phyloP scores from a whole-genome alignment of 37 sponge, comb jelly and placozoan genomes.

The Sycon ciliatum region DNA sequence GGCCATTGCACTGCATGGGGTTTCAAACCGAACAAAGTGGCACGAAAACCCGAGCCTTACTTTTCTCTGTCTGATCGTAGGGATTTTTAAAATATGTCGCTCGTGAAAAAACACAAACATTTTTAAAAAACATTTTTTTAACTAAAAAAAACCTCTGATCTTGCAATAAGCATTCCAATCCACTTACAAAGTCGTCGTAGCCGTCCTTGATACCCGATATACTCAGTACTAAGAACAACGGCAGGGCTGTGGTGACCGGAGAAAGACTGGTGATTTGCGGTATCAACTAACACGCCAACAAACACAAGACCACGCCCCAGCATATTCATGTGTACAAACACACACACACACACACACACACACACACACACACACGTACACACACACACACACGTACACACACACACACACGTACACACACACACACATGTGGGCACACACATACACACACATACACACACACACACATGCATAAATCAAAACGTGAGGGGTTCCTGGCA shows the following conservation, averaged over 20 bases:
- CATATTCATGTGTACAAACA: too few relatives aligned
- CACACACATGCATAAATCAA: too few relatives aligned
- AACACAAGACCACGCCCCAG: too few relatives aligned
- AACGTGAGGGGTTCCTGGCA: too few relatives aligned
- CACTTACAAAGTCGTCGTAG: conserved; percentile 86
- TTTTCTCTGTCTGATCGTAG: too few relatives aligned
- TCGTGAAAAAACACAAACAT: conserved; percentile 1
- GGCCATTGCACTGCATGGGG: too few relatives aligned
- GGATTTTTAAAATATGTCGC: too few relatives aligned
- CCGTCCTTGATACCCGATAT: conserved; percentile 88
- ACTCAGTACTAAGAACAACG: conserved; percentile 65
- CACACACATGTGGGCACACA: too few relatives aligned
- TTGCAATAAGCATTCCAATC: background rate
- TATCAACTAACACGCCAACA: conserved; percentile 44
- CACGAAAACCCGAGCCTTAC: too few relatives aligned
- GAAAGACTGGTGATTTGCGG: conserved; percentile 73
- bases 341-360: conserved; percentile 1
- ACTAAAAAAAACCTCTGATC: background rate
- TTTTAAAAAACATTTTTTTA: background rate
- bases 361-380: conserved; percentile 9
- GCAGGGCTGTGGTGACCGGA: conserved; percentile 69
- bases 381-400: conserved; percentile 1
- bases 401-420: background rate
- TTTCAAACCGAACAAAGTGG: too few relatives aligned
- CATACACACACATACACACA: too few relatives aligned